phyloP scores from a whole-genome alignment of 2,797 vertebrate genomes.

The Sylvilagus floridanus region DNA sequence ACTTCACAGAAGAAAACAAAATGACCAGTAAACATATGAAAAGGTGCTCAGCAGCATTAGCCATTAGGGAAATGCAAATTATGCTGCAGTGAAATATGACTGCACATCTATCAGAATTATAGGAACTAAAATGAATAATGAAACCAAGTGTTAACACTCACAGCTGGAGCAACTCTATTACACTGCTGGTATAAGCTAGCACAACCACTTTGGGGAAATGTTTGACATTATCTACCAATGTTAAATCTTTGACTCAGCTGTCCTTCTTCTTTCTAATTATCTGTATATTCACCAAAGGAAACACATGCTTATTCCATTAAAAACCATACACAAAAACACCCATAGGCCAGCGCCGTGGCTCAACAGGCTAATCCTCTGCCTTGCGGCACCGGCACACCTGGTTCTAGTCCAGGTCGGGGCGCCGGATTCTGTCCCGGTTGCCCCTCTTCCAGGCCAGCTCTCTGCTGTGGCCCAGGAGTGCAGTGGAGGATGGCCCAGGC shows the following conservation, averaged over 20 bases:
- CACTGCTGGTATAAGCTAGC: neutral
- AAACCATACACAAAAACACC: neutral
- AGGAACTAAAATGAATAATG: conserved; percentile 16
- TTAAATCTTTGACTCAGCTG: neutral
- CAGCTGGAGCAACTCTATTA: neutral
- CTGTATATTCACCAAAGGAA: neutral
- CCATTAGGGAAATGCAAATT: conserved; percentile 15
- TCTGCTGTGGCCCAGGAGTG: too few species aligned
- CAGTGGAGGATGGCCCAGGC: too few species aligned
- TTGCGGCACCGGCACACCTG: too few species aligned
- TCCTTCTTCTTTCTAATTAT: neutral
- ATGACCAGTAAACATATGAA: neutral
- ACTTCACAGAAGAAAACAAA: neutral
- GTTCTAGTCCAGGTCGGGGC: too few species aligned
- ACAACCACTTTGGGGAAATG: neutral
- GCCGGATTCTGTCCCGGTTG: too few species aligned
- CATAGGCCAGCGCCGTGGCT: neutral
- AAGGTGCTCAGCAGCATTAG: neutral
- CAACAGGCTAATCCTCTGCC: too few species aligned
- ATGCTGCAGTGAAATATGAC: neutral
- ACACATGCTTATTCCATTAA: neutral
- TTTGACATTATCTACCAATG: neutral
- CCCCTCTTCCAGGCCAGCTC: too few species aligned
- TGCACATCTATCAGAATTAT: neutral
- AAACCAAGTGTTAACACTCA: neutral